phyloP scores from a whole-genome alignment of 2,888 invertebrate species.

The Muschampia plurimacula region DNA sequence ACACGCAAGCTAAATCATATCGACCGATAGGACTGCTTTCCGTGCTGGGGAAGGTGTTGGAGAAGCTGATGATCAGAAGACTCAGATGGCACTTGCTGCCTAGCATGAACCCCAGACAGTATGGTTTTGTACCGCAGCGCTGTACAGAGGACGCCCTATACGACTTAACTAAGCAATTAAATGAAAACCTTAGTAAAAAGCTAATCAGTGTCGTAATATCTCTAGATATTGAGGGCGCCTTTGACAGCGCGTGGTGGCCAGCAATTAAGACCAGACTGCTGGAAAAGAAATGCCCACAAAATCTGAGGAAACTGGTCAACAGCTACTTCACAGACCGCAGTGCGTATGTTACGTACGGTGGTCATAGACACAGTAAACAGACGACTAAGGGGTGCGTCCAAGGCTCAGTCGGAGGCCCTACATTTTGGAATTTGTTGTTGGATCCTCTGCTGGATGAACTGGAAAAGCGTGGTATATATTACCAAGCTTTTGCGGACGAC shows the following conservation, averaged over 20 bases:
- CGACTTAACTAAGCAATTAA: background rate
- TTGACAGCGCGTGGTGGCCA: slow-evolving; percentile 26
- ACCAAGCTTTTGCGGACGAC: background rate
- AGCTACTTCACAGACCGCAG: background rate
- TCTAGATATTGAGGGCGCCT: slow-evolving; percentile 21
- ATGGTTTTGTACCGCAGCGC: slow-evolving; percentile 10
- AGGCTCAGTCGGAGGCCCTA: slow-evolving; percentile 12
- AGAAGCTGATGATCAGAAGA: slow-evolving; percentile 24
- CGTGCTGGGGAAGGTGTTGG: slow-evolving; percentile 27
- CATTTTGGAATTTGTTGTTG: background rate
- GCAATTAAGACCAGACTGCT: slow-evolving; percentile 1
- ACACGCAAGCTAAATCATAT: slow-evolving; percentile 32
- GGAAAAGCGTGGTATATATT: background rate
- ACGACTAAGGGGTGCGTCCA: slow-evolving; percentile 13
- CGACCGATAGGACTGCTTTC: slow-evolving; percentile 18
- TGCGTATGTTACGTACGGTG: background rate
- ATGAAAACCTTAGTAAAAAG: background rate
- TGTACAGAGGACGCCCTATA: slow-evolving; percentile 24
- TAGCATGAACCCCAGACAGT: background rate
- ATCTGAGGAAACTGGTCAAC: background rate
- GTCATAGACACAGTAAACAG: background rate
- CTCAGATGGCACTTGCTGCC: slow-evolving; percentile 17
- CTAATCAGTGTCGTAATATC: background rate
- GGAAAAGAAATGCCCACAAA: background rate
- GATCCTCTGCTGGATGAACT: background rate